A percentile compares a stretch with the other conserved stretches of the same genome.
Evolutionary conservation across 1,140 invertebrate species (phyloP).

Genomic region (Battus philenor): DNA sequence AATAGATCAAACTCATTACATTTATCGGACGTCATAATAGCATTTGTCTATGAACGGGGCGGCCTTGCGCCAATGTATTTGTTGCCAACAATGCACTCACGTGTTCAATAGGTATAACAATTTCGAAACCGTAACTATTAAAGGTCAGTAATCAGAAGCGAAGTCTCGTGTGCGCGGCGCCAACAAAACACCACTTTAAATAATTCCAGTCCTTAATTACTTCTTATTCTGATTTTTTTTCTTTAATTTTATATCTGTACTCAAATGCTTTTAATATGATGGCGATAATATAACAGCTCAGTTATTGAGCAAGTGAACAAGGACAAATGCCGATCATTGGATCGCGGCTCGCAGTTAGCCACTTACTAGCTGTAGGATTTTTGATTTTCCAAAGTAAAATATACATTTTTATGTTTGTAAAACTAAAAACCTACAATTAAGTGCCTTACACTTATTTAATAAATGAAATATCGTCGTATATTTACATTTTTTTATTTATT

Average conservation of each 20-base stretch:
- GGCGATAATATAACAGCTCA: constrained; percentile 49
- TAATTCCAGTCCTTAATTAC: constrained; percentile 47
- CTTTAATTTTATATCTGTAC: constrained; percentile 28
- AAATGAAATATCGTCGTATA: too few species aligned
- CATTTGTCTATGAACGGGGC: constrained; percentile 50
- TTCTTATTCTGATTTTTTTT: constrained; percentile 35
- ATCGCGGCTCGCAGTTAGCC: constrained; percentile 31
- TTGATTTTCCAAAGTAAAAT: constrained; percentile 9
- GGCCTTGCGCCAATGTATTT: constrained; percentile 54
- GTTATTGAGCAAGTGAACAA: constrained; percentile 58
- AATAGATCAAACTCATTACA: constrained; percentile 24
- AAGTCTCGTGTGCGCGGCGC: constrained; percentile 20
- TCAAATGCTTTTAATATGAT: constrained; percentile 59
- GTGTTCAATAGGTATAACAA: constrained; percentile 44
- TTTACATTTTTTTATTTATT: too few species aligned
- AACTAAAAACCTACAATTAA: too few species aligned
- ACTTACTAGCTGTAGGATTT: constrained; percentile 35
- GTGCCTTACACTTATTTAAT: too few species aligned
- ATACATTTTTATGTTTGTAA: too few species aligned
- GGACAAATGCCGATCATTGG: constrained; percentile 44
- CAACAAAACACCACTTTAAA: constrained; percentile 30
- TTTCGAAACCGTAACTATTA: constrained; percentile 45
- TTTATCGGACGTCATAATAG: constrained; percentile 45
- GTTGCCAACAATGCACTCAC: constrained; percentile 53
- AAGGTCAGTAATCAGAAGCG: constrained; percentile 50